Base-by-base conservation (phyloP, 2,113 vertebrate genomes). In the Seriola rivoliana region DNA sequence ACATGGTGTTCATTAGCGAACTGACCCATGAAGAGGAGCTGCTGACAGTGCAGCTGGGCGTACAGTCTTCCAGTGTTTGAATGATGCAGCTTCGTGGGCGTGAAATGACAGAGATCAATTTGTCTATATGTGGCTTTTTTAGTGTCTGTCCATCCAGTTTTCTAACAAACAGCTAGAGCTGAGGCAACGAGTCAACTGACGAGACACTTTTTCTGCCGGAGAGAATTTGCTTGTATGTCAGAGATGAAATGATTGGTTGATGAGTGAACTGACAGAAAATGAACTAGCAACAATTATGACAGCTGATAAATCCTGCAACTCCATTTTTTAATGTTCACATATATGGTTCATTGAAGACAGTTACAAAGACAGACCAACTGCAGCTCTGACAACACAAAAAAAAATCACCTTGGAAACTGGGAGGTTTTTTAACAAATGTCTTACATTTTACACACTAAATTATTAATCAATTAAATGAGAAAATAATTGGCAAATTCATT, bases 1-100 rank as follows among this genome's bases (percentile, higher is more conserved):
- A 86, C 66, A 69, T 70, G 63, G 71, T 65, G 59, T 57, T 66
- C 62, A 65, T 90, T 76, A 71, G 58, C 13, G 57, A 60, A 34
- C 36, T 70, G 79, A 81, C 70, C 85, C 79, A 23, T 5, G 14
- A 65, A 71, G 84, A 81, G 71, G 36, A 64, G 19, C 34, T 62
- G 34, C 87, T 77, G 82, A 78, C 77, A 17, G 23, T 5, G 80
- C 73, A 75, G 34, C n/a, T 17, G 38, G 64, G n/a, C 21, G 32
- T 29, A 13, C 0, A 23, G 54, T 21, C 59, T 34, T 54, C 46
- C 40, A 10, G 32, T 9, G 4, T 14, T 44, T 72, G 36, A 75
- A 69, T 11, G 57, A 69, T 16, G 57, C 58, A 70, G 74, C 50
- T 48, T 40, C 4, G 5, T 14, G 46, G 13, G 5, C 4, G 23